phyloP scores from a whole-genome alignment of 2,797 vertebrate genomes.

The Enteromius argenteus region DNA sequence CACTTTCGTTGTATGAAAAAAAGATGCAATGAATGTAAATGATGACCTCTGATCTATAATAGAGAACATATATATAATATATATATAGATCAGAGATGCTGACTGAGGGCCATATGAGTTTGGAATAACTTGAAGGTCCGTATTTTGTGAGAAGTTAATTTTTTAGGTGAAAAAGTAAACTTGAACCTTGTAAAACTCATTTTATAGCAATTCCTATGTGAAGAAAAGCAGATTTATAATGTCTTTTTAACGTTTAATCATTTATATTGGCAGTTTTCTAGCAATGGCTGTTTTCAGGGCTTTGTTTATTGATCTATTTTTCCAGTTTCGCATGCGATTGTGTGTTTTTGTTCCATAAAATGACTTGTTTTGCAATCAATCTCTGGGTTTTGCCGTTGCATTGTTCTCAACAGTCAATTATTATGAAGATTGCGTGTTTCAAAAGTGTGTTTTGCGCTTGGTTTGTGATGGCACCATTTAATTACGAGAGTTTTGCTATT shows the following conservation, averaged over 20 bases:
- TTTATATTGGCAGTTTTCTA: neutral
- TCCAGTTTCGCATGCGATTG: neutral
- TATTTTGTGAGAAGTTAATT: neutral
- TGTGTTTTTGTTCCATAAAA: neutral
- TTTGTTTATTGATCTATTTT: neutral
- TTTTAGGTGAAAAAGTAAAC: neutral
- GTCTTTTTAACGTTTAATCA: neutral
- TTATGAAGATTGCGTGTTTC: neutral
- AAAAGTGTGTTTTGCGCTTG: neutral
- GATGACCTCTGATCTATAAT: too few species aligned
- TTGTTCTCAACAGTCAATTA: neutral
- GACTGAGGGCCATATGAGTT: neutral
- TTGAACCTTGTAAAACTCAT: neutral
- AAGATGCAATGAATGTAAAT: neutral
- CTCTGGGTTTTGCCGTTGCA: neutral
- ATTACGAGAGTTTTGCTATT: neutral
- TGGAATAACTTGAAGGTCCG: neutral
- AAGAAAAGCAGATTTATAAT: neutral
- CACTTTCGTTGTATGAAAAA: neutral
- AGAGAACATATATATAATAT: too few species aligned
- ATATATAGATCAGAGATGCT: too few species aligned
- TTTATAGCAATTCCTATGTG: neutral
- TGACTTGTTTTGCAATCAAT: neutral
- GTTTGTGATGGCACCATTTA: conserved; percentile 25
- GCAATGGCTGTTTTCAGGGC: neutral